phyloP scores from a whole-genome alignment of 2,888 invertebrate genomes.

The Oscheius sp. region DNA sequence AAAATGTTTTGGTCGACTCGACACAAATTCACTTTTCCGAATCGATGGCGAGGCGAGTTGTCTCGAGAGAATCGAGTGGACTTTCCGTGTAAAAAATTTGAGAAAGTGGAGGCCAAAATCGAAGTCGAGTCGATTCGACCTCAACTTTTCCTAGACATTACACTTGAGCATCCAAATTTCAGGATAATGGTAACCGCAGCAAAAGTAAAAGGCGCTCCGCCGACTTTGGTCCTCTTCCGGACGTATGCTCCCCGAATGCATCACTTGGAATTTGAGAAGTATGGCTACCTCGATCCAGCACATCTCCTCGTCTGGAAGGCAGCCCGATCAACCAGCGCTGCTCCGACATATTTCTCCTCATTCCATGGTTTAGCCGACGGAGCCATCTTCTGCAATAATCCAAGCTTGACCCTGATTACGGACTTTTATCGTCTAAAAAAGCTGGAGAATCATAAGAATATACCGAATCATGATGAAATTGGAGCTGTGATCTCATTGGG shows the following conservation, averaged over 20 bases:
- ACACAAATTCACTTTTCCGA: no score
- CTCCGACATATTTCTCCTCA: constrained; percentile 50
- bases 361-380: constrained; percentile 54
- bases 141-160: no score
- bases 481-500: constrained; percentile 85
- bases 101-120: no score
- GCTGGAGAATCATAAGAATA: constrained; percentile 45
- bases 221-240: constrained; percentile 48
- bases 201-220: constrained; percentile 41
- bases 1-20: no score
- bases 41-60: no score
- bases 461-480: constrained; percentile 75
- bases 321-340: constrained; percentile 51
- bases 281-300: constrained; percentile 50
- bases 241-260: constrained; percentile 47
- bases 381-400: constrained; percentile 56
- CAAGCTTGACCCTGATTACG: constrained; percentile 48
- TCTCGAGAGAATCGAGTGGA: no score
- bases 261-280: constrained; percentile 44
- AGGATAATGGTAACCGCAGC: constrained; percentile 51
- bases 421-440: constrained; percentile 51
- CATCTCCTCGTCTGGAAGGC: constrained; percentile 52
- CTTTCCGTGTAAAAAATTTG: no score
- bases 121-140: no score
- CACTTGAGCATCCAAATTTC: neutral